These are phyloP conservation scores for Conomelus anceps DNA, from an alignment of 2,888 invertebrate species.

Conservation along the genomic window DNA sequence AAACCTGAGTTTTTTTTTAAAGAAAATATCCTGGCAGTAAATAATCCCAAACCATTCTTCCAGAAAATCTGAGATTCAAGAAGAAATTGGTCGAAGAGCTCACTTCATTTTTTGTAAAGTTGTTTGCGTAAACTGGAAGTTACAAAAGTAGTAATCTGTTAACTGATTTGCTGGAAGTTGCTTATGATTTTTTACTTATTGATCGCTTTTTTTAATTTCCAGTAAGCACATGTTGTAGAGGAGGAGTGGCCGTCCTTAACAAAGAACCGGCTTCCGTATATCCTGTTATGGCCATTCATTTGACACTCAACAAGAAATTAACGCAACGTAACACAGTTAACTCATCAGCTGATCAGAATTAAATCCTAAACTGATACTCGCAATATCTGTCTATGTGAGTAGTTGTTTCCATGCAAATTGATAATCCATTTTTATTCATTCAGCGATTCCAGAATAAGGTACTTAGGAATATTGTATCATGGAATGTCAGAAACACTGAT, in stretches of 20 bases:
- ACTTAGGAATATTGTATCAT: too few species aligned
- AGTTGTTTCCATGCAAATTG: not conserved
- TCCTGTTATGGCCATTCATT: not conserved
- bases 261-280: not conserved
- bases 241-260: not conserved
- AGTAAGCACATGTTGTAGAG: not conserved
- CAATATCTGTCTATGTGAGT: not conserved
- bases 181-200: not conserved
- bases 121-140: too few species aligned
- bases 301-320: not conserved
- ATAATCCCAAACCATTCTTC: too few species aligned
- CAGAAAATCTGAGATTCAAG: too few species aligned
- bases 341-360: not conserved
- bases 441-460: too few species aligned
- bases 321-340: not conserved
- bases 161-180: not conserved
- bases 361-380: not conserved
- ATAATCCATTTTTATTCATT: too few species aligned
- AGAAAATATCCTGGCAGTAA: too few species aligned
- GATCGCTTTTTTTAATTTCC: not conserved
- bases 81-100: too few species aligned
- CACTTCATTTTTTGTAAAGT: too few species aligned
- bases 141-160: too few species aligned
- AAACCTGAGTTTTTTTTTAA: too few species aligned
- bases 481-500: too few species aligned